Evolutionary conservation across 2,113 vertebrate genomes (phyloP), one percentile per base, ranked within the genome.

Genomic region (Gopherus flavomarginatus): DNA sequence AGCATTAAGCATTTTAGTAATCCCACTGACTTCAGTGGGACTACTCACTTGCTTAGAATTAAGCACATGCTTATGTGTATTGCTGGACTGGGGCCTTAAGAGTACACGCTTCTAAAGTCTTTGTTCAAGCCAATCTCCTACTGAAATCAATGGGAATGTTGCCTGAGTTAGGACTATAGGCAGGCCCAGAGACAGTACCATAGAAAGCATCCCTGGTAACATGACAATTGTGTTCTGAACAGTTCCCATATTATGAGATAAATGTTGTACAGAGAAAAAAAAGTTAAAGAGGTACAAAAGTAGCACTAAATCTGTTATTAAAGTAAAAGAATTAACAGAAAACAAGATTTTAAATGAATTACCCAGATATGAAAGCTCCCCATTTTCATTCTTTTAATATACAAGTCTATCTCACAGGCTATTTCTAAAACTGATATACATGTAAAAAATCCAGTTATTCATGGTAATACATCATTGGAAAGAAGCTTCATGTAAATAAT

Each of bases 31-130:
- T 44, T 47, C 53, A 75, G 6, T 2, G 22, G 80, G 9, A 77
- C 1, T 22, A 57, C 84, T 11, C 57, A 65, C 72, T 26, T 12
- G 49, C 81, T 65, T 56, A n/a, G 6, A 69, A 12, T 4, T 54
- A 69, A 82, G 65, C 24, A n/a, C 47, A 81, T n/a, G 49, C 44
- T 53, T 59, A 62, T 3, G 4, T 3, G 14, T n/a, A 42, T 57
- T 65, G 17, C 69, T 52, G 53, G 57, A 16, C 2, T 3, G 35
- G 9, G 24, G 31, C 47, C 49, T 78, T 56, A 3, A 3, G 21
- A 49, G 42, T 1, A 62, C 0, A 1, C 14, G 12, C 11, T 86
- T 53, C 77, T 27, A 35, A 1, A 16, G 27, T 21, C 80, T 54
- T 42, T 10, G 24, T 78, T 27, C 54, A 17, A 56, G 47, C 4